Evolutionary conservation across 2,113 vertebrate genomes (phyloP).

Genomic region (Calonectris borealis): DNA sequence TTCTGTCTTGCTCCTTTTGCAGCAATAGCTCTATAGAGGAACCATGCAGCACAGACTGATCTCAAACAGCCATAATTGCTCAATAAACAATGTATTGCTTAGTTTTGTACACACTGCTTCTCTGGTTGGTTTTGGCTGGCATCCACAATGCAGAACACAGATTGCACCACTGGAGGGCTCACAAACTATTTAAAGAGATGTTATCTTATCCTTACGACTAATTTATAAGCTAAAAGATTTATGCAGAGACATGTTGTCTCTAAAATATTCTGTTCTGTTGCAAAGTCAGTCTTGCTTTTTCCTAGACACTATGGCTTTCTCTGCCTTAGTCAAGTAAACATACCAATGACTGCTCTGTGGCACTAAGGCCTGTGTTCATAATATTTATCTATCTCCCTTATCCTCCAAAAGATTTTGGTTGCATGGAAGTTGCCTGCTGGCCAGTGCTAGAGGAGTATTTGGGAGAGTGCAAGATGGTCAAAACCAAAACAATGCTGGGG

Average conservation of each 20-base stretch:
- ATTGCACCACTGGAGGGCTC: conserved; percentile 51
- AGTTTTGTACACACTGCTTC: background rate
- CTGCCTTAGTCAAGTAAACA: background rate
- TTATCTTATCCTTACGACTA: conserved; percentile 25
- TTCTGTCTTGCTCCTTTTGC: background rate
- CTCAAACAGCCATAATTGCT: background rate
- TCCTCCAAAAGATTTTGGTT: background rate
- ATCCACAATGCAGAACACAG: conserved; percentile 2
- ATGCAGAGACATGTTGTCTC: background rate
- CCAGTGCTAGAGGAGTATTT: background rate
- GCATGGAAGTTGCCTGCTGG: background rate
- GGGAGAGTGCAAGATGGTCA: background rate
- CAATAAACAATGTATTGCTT: background rate
- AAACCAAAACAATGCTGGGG: background rate
- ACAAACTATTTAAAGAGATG: conserved; percentile 34
- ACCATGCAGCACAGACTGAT: background rate
- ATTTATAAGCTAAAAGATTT: conserved; percentile 29
- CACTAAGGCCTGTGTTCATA: background rate
- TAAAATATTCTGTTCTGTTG: background rate
- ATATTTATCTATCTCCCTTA: background rate
- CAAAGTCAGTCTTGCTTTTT: background rate
- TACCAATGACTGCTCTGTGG: background rate
- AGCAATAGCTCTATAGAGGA: background rate
- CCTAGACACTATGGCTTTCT: background rate
- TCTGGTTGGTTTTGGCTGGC: conserved; percentile 19